Evolutionary conservation across 2,113 vertebrate genomes (phyloP).

Genomic region (Sinocyclocheilus maitianheensis): DNA sequence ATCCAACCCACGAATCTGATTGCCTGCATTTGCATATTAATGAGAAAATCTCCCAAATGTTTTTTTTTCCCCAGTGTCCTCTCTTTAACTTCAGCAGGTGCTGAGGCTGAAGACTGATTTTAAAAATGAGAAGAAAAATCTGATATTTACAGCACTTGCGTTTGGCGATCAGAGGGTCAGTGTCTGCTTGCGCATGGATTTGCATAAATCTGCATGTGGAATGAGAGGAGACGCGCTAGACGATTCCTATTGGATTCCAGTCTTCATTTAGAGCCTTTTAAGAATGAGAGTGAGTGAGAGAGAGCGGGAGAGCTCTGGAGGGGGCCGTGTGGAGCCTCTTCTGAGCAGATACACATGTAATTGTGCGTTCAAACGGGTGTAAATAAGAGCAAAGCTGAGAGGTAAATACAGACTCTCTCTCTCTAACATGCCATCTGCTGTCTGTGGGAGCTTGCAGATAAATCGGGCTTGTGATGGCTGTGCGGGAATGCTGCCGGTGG

Average conservation of each 20-base stretch:
- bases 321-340: constrained; percentile 17
- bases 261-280: constrained; percentile 49
- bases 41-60: constrained; percentile 70
- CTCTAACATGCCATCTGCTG: constrained; percentile 31
- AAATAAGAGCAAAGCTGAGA: constrained; percentile 42
- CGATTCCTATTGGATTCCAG: constrained; percentile 57
- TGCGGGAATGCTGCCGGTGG: constrained; percentile 9
- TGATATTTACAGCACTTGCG: constrained; percentile 73
- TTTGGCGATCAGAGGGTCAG: constrained; percentile 73
- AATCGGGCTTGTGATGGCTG: constrained; percentile 1
- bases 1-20: constrained; percentile 75
- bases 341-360: constrained; percentile 46
- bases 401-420: constrained; percentile 38
- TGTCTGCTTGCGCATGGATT: constrained; percentile 72
- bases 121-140: constrained; percentile 59
- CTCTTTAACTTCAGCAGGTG: constrained; percentile 65
- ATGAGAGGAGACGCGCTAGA: constrained; percentile 59
- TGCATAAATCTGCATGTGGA: constrained; percentile 73
- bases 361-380: constrained; percentile 34
- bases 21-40: constrained; percentile 80
- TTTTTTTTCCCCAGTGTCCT: constrained; percentile 44
- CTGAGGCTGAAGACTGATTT: constrained; percentile 64
- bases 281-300: constrained; percentile 22
- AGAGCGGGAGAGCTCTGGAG: constrained; percentile 2
- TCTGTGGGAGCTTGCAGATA: not conserved